Evolutionary conservation across 1,140 invertebrate species (phyloP).

Genomic region (Akabosia matsudoensis): DNA sequence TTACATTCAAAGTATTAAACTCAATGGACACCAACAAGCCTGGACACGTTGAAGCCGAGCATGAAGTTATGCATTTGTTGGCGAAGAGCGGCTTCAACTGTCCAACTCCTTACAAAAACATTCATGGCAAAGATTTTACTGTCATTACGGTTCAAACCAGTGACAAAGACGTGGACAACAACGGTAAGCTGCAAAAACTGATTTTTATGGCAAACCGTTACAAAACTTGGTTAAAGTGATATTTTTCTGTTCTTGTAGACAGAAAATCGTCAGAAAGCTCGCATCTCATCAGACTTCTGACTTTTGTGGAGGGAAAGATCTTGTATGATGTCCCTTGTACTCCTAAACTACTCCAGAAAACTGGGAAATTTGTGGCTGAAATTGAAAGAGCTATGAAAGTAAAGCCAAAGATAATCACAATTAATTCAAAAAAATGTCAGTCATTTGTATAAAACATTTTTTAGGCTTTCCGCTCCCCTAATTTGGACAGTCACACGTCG

Average conservation of each 20-base stretch:
- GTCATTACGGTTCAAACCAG: constrained; percentile 51
- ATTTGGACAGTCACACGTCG: constrained; percentile 61
- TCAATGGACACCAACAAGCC: constrained; percentile 69
- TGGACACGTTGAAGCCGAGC: constrained; percentile 67
- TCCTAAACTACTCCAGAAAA: constrained; percentile 62
- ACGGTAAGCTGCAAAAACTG: constrained; percentile 21
- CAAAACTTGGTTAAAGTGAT: not conserved
- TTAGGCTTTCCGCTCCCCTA: constrained; percentile 66
- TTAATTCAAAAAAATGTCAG: too few relatives aligned
- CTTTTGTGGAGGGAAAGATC: constrained; percentile 68
- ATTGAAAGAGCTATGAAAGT: constrained; percentile 61
- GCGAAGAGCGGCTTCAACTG: constrained; percentile 61
- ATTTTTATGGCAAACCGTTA: not conserved
- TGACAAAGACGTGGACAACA: constrained; percentile 25
- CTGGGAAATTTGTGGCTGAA: constrained; percentile 66
- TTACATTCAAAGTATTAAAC: constrained; percentile 78
- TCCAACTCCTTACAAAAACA: constrained; percentile 65
- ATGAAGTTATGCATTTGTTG: constrained; percentile 59
- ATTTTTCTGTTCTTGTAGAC: constrained; percentile 4
- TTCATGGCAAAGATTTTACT: constrained; percentile 61
- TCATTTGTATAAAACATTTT: not conserved
- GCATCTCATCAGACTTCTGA: constrained; percentile 68
- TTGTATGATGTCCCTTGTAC: constrained; percentile 60
- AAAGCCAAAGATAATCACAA: constrained; percentile 1
- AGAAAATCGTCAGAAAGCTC: constrained; percentile 33